Conservation (phyloP, 2,797 vertebrate genomes). For the Chromis chromis region DNA sequence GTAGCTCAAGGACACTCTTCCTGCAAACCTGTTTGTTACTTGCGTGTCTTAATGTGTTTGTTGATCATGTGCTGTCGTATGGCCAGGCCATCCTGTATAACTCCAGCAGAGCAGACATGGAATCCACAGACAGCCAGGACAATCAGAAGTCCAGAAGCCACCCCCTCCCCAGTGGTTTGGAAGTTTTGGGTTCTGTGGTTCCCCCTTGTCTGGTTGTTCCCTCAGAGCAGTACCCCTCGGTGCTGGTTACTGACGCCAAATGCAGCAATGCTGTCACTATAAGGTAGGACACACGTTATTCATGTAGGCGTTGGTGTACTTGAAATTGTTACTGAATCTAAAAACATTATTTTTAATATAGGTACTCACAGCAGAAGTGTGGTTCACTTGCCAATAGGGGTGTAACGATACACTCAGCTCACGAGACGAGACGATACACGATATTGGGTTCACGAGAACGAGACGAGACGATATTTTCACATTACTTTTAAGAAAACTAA, state of each 20-base stretch:
- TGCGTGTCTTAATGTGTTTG: background rate
- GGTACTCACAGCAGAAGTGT: background rate
- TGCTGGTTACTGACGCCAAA: conserved; percentile 89
- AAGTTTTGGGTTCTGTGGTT: conserved; percentile 56
- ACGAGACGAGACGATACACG: no score
- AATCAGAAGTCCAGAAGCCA: conserved; percentile 17
- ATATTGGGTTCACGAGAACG: no score
- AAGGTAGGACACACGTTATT: conserved; percentile 81
- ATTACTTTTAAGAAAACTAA: no score
- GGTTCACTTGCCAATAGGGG: background rate
- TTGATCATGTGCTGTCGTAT: conserved; percentile 8
- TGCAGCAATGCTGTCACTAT: conserved; percentile 88
- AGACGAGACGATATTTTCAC: no score
- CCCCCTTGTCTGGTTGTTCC: conserved; percentile 87
- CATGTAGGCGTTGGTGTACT: background rate
- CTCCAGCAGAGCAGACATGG: conserved; percentile 17
- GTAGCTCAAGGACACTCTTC: background rate
- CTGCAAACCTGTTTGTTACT: background rate
- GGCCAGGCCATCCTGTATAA: conserved; percentile 87
- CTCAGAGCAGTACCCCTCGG: conserved; percentile 87
- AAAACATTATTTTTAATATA: background rate
- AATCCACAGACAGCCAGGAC: conserved; percentile 5
- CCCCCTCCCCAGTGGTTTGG: conserved; percentile 59
- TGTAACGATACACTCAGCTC: no score
- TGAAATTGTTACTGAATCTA: background rate